Conservation (phyloP, 2,888 invertebrate species). For the Hyles lineata region DNA sequence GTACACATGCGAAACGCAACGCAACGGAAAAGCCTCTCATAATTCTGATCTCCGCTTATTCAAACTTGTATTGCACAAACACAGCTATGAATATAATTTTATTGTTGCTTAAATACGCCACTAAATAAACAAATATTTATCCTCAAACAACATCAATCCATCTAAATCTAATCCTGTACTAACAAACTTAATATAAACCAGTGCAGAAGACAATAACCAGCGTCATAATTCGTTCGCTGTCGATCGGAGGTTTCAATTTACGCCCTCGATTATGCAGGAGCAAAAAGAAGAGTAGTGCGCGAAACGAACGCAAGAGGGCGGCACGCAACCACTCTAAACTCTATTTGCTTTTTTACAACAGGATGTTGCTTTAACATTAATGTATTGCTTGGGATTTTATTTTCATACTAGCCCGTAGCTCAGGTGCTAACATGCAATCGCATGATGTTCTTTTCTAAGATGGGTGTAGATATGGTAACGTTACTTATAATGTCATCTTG, state of each 20-base stretch:
- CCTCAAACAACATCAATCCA: not conserved
- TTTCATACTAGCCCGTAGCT: conserved; percentile 40
- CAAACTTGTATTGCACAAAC: not conserved
- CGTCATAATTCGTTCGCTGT: conserved; percentile 53
- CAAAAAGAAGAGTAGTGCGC: conserved; percentile 69
- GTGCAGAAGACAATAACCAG: conserved; percentile 28
- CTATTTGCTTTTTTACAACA: conserved; percentile 46
- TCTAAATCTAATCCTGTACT: not conserved
- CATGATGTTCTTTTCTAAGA: not conserved
- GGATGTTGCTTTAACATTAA: conserved; percentile 34
- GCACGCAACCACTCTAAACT: conserved; percentile 68
- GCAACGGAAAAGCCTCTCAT: too few relatives aligned
- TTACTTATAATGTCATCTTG: too few relatives aligned
- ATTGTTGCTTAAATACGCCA: not conserved
- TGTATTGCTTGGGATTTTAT: conserved; percentile 34
- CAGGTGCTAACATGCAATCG: not conserved
- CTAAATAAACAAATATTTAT: not conserved
- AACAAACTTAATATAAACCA: not conserved
- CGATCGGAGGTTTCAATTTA: conserved; percentile 68
- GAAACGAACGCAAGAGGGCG: conserved; percentile 65
- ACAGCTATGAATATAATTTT: not conserved
- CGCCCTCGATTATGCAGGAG: conserved; percentile 64
- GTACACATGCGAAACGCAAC: too few relatives aligned
- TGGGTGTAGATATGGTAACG: too few relatives aligned
- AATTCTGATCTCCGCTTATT: too few relatives aligned